Evolutionary conservation across 2,797 vertebrate genomes (phyloP), one percentile per base, ranked within the genome.

Genomic region (Borostomias antarcticus): DNA sequence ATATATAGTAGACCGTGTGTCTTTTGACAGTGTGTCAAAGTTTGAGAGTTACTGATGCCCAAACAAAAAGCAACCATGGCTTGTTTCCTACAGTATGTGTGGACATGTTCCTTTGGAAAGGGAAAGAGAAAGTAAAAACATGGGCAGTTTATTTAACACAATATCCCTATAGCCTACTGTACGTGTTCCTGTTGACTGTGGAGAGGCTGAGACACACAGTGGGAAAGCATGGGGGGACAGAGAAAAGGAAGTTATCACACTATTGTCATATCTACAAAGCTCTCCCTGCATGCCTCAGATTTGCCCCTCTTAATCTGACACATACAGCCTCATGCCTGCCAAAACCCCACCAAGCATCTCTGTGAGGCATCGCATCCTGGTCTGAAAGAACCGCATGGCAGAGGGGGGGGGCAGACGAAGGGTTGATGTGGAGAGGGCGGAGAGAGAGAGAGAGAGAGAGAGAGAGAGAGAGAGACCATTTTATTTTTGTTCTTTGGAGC

Each of bases 401-500:
- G 45, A 67, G 62, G 60, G 53, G 59, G n/a, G 63, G 64, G 54
- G 51, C 28, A 52, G 48, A 54, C 9, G 43, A 52, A 51, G 9
- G 4, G 7, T 10, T 3, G 11, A 21, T 21, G 40, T 19, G 50
- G 58, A 62, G 51, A 50, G 30, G n/a, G 50, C 62, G 67, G 57
- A 69, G 54, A 58, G 58, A 64, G 10, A 50, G 21, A 17, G 11
- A 50, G 43, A 35, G 43, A 35, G 56, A 19, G 29, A 37, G 45
- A 47, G 43, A 47, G 28, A 15, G 32, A 48, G n/a, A 54, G 63
- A 76, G 74, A 64, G 66, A 76, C 69, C 81, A 89, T 89, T 91
- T 93, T 88, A 82, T 93, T 94, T 94, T 94, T 94, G 89, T 93
- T 94, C 88, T 93, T 89, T 84, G 77, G 88, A 92, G 89, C 88